These are phyloP conservation scores for Sakesphorus luctuosus DNA, from an alignment of 2,113 vertebrate species.

Conservation along the genomic window DNA sequence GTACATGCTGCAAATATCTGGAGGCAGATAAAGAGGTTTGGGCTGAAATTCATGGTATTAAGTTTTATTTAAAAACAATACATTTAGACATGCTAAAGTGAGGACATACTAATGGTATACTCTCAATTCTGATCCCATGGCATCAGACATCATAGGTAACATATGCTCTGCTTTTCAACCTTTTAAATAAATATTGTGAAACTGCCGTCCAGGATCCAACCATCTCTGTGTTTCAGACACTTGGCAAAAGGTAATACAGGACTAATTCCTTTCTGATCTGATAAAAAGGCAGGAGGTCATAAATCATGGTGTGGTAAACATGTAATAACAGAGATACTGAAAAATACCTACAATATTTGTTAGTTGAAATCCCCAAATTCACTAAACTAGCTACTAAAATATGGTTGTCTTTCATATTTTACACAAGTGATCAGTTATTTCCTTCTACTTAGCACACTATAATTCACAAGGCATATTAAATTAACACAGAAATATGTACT, in stretches of 20 bases:
- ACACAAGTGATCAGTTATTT: not conserved
- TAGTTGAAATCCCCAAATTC: not conserved
- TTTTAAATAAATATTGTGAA: not conserved
- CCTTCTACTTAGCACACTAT: not conserved
- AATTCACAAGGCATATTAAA: not conserved
- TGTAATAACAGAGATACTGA: not conserved
- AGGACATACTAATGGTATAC: not conserved
- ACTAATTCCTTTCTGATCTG: not conserved
- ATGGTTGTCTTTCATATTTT: not conserved
- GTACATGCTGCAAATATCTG: not conserved
- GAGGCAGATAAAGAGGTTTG: not conserved
- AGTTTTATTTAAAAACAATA: not conserved
- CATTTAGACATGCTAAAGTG: not conserved
- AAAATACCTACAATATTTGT: not conserved
- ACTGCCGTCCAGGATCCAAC: not conserved
- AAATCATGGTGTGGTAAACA: accelerated
- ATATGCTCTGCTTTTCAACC: not conserved
- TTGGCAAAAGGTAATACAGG: too few species aligned
- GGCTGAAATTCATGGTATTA: not conserved
- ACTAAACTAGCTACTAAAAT: not conserved
- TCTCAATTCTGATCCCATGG: not conserved
- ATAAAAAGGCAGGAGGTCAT: not conserved
- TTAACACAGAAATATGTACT: not conserved
- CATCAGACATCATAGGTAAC: not conserved
- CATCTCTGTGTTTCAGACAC: not conserved